phyloP scores from a whole-genome alignment of 2,888 invertebrate species.

The Mesoligia furuncula region DNA sequence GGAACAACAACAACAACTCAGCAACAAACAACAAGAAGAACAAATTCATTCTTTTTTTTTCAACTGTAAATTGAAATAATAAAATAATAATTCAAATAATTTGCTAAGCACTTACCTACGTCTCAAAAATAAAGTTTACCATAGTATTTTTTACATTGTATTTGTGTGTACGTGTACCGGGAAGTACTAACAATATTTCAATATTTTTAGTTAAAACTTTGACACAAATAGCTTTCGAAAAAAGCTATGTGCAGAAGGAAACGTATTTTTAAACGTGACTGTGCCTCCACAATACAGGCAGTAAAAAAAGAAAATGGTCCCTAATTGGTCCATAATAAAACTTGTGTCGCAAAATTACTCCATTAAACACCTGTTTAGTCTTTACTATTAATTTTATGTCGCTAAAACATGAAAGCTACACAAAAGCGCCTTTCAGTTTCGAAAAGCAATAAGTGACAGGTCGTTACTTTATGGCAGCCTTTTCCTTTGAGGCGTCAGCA shows the following conservation, averaged over 20 bases:
- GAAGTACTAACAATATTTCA: background rate
- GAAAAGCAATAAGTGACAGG: conserved; percentile 50
- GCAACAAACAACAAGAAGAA: background rate
- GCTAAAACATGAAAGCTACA: conserved; percentile 40
- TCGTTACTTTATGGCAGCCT: background rate
- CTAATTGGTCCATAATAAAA: conserved; percentile 29
- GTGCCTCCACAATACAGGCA: background rate
- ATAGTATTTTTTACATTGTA: background rate
- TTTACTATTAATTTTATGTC: conserved; percentile 42
- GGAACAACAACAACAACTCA: background rate
- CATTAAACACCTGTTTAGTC: conserved; percentile 29
- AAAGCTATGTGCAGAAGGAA: background rate
- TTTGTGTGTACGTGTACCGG: background rate
- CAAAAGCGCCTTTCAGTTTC: conserved; percentile 51
- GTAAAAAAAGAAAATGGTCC: conserved; percentile 13
- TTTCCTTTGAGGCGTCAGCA: conserved; percentile 7
- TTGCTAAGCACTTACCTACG: background rate
- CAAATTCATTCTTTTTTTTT: background rate
- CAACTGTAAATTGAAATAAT: background rate
- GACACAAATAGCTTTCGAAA: background rate
- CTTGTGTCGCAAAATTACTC: conserved; percentile 41
- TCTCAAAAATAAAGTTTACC: background rate
- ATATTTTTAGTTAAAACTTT: background rate
- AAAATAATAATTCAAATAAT: background rate
- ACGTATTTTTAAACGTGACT: conserved; percentile 6